Evolutionary conservation across 1,140 invertebrate genomes (phyloP).

Genomic region (Drosophila virilis): DNA sequence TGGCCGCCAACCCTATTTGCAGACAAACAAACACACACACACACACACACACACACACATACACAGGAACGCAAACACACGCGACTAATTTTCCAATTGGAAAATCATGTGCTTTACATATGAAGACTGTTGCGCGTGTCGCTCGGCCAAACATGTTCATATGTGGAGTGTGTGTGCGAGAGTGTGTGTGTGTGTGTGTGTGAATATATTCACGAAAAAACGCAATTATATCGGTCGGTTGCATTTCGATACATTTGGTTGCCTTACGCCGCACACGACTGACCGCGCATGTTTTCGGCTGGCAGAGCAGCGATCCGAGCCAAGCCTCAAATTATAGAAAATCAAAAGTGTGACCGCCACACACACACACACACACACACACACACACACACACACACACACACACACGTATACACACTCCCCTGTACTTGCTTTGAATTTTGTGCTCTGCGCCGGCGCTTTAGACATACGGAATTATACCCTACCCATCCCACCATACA

Average conservation of each 20-base stretch:
- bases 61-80: slow-evolving; percentile 17
- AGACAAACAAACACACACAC: slow-evolving; percentile 10
- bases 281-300: slow-evolving; percentile 83
- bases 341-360: slow-evolving; percentile 80
- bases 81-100: slow-evolving; percentile 80
- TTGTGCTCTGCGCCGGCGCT: slow-evolving; percentile 47
- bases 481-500: neutral
- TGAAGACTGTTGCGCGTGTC: slow-evolving; percentile 78
- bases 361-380: slow-evolving; percentile 50
- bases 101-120: slow-evolving; percentile 83
- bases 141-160: slow-evolving; percentile 75
- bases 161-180: slow-evolving; percentile 33
- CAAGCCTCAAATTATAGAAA: slow-evolving; percentile 81
- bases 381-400: slow-evolving; percentile 15
- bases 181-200: slow-evolving; percentile 33
- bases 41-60: slow-evolving; percentile 16
- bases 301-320: slow-evolving; percentile 65
- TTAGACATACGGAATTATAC: slow-evolving; percentile 52
- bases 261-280: slow-evolving; percentile 83
- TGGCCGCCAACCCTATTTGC: slow-evolving; percentile 8
- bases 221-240: slow-evolving; percentile 83
- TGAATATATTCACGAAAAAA: slow-evolving; percentile 72
- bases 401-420: slow-evolving; percentile 3
- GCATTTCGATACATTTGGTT: slow-evolving; percentile 84
- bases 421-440: slow-evolving; percentile 37